Base-by-base conservation (phyloP, 1,140 invertebrate species). In the Bombus breviceps region DNA sequence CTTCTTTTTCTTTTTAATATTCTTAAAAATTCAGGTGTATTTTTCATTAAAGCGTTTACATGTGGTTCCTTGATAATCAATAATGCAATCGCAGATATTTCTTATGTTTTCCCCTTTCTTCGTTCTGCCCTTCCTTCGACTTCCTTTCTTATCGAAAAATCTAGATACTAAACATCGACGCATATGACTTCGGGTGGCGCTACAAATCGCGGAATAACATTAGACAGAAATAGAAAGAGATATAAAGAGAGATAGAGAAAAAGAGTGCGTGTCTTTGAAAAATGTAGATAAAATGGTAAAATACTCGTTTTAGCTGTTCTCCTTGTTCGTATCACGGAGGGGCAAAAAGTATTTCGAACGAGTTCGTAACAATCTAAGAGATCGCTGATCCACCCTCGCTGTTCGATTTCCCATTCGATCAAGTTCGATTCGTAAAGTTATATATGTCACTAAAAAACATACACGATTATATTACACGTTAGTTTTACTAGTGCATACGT, bases 271-370 rank as follows among this genome's bases (percentile, higher is more conserved):
- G 83, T 85, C 83, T 62, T 76, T 81, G 83, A 85, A 85, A 81
- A 85, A 85, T 85, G 83, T 81, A 81, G 83, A 85, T 85, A 85
- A 85, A 85, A 85, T 81, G 69, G 83, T 85, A 85, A 73, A 81
- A 85, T 85, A 71, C 76, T 64, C 78, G 43, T 57, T 62, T 78
- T 53, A 41, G 68, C 77, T 34, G 39, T 47, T 73, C 73, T 66
- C 18, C 34, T 83, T 76, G 81, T 43, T 78, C 86, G 75, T 74
- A 77, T 84, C 86, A 72, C 73, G 82, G 73, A 87, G 74, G 80
- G 82, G 79, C 69, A 73, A 73, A 72, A 73, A 66, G 81, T 77
- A 66, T 79, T 69, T 83, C 68, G 81, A 73, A 79, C 82, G 82
- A 83, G 81, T 76, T 84, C 75, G 53, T 84, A 86, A 83, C 83